Evolutionary conservation across 2,888 invertebrate species (phyloP), one percentile per base, ranked within the genome.

Genomic region (Pheosia gnoma): DNA sequence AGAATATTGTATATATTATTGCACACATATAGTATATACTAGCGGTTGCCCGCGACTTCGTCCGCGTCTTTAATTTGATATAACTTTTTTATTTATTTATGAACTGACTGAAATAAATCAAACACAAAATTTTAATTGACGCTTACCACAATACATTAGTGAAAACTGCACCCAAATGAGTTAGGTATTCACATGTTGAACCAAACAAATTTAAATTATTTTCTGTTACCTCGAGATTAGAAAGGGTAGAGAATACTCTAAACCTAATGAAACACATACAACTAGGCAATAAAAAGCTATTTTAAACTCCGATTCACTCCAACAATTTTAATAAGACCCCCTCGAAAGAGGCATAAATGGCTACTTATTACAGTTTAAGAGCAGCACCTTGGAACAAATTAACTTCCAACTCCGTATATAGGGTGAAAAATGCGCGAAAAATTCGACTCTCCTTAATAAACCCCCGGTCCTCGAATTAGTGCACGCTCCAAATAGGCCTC

Each of bases 381-480:
- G 68, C 60, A 72, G 67, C 69, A 71, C 75, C 69, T 71, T 71
- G 63, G 63, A 71, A 61, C 68, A 73, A 79, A 84, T 85, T 84
- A 83, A 84, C 80, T 82, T 78, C 69, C 76, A 65, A 68, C 70
- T 67, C 60, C 58, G 64, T 69, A 63, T 69, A 63, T 69, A 71
- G 72, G 70, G 80, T 75, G 75, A 78, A 78, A 79, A 79, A 79
- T 75, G 75, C 77, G 81, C 68, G 79, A 81, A 81, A 85, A 86
- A 81, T 82, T 83, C 81, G 78, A 79, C 81, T 81, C 80, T 80
- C 80, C 84, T 86, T 88, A 88, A 88, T 89, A 88, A 87, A 84
- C 83, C 75, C 74, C 70, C 76, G 75, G 77, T 78, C 76, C 75
- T 81, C 77, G 79, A 84, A 85, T 87, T 87, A 86, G 83, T 84